Conservation (phyloP, 2,797 vertebrate species). For the Lagorchestes hirsutus region DNA sequence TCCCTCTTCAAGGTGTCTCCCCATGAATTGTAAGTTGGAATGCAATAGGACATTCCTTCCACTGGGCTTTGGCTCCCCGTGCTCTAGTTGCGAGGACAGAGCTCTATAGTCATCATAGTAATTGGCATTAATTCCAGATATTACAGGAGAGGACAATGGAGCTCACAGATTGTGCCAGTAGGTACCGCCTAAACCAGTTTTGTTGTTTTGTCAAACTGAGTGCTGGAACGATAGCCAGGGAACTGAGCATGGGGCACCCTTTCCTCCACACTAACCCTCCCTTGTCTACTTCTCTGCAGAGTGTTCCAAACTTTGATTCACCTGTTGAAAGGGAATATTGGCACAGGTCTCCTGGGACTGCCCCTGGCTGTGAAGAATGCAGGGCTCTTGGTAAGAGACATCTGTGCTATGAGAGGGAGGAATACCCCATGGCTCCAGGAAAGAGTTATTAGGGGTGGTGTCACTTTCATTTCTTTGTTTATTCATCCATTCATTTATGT, state of each 20-base stretch:
- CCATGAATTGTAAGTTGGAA: background rate
- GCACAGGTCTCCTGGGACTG: constrained; percentile 95
- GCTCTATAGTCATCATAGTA: background rate
- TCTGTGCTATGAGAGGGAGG: background rate
- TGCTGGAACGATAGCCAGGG: background rate
- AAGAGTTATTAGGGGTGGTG: background rate
- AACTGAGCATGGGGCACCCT: background rate
- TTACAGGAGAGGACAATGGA: background rate
- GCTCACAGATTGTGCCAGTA: background rate
- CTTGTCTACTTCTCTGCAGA: constrained; percentile 81
- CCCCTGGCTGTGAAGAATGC: constrained; percentile 97
- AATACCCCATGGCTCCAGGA: background rate
- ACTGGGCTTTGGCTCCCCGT: background rate
- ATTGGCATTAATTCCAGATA: background rate
- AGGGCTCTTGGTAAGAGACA: constrained; percentile 92
- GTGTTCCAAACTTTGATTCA: constrained; percentile 96
- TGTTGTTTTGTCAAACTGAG: background rate
- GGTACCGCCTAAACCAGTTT: background rate
- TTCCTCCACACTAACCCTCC: background rate
- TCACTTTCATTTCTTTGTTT: background rate
- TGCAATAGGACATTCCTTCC: background rate
- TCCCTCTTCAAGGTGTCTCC: background rate
- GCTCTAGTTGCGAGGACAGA: background rate
- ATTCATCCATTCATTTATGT: background rate
- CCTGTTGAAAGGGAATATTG: constrained; percentile 96